Conservation (phyloP, 2,797 vertebrate species). For the Octomys mimax region DNA sequence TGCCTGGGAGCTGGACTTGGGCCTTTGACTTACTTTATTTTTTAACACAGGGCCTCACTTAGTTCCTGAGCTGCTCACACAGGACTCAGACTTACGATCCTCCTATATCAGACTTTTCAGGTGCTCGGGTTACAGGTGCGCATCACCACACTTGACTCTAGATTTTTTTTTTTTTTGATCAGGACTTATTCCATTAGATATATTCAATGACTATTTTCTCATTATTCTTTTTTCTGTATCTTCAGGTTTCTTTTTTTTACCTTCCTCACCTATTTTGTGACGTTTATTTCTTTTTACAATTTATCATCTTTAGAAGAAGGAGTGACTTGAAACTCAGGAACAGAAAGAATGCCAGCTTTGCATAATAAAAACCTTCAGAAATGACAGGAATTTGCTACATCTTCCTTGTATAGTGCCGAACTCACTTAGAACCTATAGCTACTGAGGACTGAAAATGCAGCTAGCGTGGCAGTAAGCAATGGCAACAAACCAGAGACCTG, state of each 20-base stretch:
- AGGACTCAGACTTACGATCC: background rate
- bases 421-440: background rate
- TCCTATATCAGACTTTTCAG: background rate
- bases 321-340: background rate
- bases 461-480: background rate
- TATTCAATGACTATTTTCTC: background rate
- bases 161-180: background rate
- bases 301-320: conserved; percentile 12
- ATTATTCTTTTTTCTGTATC: background rate
- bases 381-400: background rate
- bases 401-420: background rate
- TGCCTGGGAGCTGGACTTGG: background rate
- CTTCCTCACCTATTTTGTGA: background rate
- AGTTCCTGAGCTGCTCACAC: background rate
- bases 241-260: background rate
- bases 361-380: background rate
- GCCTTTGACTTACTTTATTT: background rate
- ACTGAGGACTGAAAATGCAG: background rate
- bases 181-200: background rate
- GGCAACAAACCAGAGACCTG: background rate
- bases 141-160: background rate
- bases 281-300: background rate
- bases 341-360: background rate
- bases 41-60: background rate
- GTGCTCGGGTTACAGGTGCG: background rate